Conservation (phyloP, 2,113 vertebrate genomes). For the Heterocephalus glaber region DNA sequence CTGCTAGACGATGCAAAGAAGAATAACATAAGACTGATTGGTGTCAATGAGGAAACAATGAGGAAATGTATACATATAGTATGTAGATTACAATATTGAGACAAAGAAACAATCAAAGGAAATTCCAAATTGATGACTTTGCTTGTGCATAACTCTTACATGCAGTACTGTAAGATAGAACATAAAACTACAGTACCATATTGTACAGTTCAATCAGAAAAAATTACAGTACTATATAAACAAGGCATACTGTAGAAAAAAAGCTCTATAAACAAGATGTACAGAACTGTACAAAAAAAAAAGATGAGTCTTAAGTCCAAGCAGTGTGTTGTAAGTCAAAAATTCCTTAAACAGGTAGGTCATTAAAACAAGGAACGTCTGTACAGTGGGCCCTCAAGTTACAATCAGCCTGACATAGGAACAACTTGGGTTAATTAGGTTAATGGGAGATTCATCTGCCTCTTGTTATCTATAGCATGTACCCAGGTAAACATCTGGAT, state of each 20-base stretch:
- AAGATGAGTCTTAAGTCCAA: neutral
- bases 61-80: neutral
- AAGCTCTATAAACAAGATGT: too few species aligned
- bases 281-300: neutral
- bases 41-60: too few species aligned
- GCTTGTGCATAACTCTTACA: neutral
- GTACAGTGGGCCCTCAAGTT: too few species aligned
- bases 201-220: neutral
- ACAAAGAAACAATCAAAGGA: neutral
- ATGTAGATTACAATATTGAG: neutral
- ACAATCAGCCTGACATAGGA: too few species aligned
- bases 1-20: too few species aligned
- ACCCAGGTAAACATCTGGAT: too few species aligned
- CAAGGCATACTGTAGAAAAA: neutral
- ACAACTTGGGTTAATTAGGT: too few species aligned
- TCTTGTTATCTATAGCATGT: too few species aligned
- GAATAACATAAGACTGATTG: too few species aligned
- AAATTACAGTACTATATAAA: neutral
- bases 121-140: neutral
- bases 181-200: neutral
- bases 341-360: too few species aligned
- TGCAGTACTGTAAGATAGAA: neutral
- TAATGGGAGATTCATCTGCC: too few species aligned
- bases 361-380: too few species aligned
- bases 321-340: neutral